Percentiles rank a stretch among this genome's conserved stretches.
phyloP scores from a whole-genome alignment of 2,888 invertebrate genomes.

The Drymonia ruficornis region DNA sequence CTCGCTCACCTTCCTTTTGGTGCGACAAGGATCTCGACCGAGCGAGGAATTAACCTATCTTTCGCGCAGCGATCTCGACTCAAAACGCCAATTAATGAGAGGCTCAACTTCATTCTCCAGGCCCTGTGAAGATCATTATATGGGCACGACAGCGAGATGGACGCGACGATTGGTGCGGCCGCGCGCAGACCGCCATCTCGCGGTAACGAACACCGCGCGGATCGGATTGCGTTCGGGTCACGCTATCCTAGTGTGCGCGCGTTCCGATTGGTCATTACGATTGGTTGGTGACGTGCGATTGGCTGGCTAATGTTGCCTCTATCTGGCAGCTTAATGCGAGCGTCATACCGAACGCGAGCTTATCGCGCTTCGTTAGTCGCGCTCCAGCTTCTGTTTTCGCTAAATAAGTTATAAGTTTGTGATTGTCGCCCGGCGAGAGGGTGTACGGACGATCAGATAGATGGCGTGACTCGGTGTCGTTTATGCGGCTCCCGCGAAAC shows the following conservation, averaged over 20 bases:
- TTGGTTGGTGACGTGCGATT: constrained; percentile 74
- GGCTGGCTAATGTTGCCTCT: constrained; percentile 69
- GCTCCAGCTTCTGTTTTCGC: constrained; percentile 75
- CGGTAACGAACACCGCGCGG: constrained; percentile 79
- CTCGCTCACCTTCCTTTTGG: constrained; percentile 82
- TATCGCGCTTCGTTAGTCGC: constrained; percentile 78
- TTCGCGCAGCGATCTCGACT: constrained; percentile 82
- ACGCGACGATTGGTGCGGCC: constrained; percentile 80
- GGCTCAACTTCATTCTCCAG: constrained; percentile 85
- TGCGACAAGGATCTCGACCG: constrained; percentile 81
- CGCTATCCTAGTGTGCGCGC: constrained; percentile 80
- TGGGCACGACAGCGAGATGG: constrained; percentile 84
- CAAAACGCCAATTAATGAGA: constrained; percentile 85
- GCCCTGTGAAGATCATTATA: constrained; percentile 85
- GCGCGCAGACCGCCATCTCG: constrained; percentile 78
- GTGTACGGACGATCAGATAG: constrained; percentile 78
- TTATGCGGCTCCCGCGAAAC: constrained; percentile 73
- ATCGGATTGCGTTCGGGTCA: constrained; percentile 83
- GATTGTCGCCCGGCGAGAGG: constrained; percentile 69
- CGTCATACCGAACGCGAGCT: constrained; percentile 75
- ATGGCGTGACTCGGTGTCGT: constrained; percentile 83
- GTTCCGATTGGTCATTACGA: constrained; percentile 78
- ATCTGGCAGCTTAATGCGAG: constrained; percentile 71
- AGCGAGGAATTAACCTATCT: constrained; percentile 85
- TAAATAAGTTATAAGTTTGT: constrained; percentile 82